Conservation (phyloP, 92 coral and sea anemone genomes). For the Palythoa grandiflora region DNA sequence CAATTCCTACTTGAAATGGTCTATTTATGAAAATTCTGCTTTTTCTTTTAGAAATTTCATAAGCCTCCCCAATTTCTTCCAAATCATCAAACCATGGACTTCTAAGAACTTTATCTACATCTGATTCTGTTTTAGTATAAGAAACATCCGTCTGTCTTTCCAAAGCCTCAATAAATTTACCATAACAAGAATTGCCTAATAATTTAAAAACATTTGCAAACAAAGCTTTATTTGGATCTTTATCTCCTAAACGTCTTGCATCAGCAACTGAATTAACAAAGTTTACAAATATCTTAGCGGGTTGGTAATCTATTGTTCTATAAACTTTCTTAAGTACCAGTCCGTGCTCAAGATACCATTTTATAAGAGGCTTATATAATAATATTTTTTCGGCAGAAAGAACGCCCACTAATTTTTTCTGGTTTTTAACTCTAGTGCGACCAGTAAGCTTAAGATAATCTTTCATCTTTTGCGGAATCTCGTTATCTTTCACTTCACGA, state of each 20-base stretch:
- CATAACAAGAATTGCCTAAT: constrained; percentile 23
- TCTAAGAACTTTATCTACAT: not conserved
- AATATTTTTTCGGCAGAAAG: constrained; percentile 26
- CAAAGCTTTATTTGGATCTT: not conserved
- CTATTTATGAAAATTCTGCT: not conserved
- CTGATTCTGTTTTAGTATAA: not conserved
- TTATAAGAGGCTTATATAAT: not conserved
- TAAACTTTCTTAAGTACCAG: constrained; percentile 16
- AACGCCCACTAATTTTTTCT: constrained; percentile 12
- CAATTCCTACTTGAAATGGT: not conserved
- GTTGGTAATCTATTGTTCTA: not conserved
- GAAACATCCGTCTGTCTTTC: constrained; percentile 17
- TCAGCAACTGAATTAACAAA: constrained; percentile 16
- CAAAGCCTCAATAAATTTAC: constrained; percentile 41
- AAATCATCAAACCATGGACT: not conserved
- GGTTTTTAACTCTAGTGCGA: too few species aligned
- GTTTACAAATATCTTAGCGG: not conserved
- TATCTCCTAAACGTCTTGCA: constrained; percentile 10
- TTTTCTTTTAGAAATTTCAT: not conserved
- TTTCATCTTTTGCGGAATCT: constrained; percentile 9
- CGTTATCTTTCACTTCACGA: not conserved
- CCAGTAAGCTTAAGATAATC: not conserved
- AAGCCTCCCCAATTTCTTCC: constrained; percentile 1
- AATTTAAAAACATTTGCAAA: constrained; percentile 28
- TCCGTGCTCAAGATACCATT: constrained; percentile 43